Percentiles rank a stretch among this genome's conserved stretches.
Evolutionary conservation across 2,113 vertebrate species (phyloP).

Genomic region (Epinephelus lanceolatus): DNA sequence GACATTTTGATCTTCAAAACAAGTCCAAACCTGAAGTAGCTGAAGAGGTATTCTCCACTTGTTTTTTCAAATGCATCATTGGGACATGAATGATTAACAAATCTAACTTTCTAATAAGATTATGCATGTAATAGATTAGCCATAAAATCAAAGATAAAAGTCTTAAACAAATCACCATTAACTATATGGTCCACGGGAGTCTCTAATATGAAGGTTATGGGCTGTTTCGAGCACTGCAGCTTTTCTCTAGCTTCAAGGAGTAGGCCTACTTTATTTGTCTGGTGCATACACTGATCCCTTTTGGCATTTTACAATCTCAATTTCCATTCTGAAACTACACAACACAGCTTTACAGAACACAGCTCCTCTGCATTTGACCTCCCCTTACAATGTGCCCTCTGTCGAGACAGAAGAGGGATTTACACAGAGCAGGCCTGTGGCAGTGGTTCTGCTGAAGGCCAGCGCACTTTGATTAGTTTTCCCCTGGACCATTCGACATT

Average conservation of each 20-base stretch:
- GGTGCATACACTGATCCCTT: constrained; percentile 48
- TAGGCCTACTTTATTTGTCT: constrained; percentile 24
- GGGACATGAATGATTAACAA: not conserved
- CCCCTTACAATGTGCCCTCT: constrained; percentile 61
- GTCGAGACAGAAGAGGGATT: constrained; percentile 67
- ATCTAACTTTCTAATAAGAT: not conserved
- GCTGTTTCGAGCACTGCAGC: not conserved
- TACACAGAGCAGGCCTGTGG: constrained; percentile 69
- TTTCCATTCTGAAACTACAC: constrained; percentile 64
- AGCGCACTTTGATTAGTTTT: constrained; percentile 74
- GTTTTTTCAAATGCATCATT: not conserved
- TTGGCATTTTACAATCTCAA: constrained; percentile 58
- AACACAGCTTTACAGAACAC: constrained; percentile 61
- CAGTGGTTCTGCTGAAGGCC: constrained; percentile 63
- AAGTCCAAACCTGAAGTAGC: not conserved
- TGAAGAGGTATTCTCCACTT: not conserved
- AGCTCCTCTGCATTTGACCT: constrained; percentile 74
- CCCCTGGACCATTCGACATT: constrained; percentile 61
- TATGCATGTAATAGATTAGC: not conserved
- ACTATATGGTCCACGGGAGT: not conserved
- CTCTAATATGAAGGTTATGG: not conserved
- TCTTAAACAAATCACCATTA: not conserved
- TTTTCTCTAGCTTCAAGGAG: constrained; percentile 17
- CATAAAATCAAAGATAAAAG: not conserved
- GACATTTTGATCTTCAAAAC: not conserved